phyloP scores from a whole-genome alignment of 2,113 vertebrate genomes.

The Jaculus jaculus region DNA sequence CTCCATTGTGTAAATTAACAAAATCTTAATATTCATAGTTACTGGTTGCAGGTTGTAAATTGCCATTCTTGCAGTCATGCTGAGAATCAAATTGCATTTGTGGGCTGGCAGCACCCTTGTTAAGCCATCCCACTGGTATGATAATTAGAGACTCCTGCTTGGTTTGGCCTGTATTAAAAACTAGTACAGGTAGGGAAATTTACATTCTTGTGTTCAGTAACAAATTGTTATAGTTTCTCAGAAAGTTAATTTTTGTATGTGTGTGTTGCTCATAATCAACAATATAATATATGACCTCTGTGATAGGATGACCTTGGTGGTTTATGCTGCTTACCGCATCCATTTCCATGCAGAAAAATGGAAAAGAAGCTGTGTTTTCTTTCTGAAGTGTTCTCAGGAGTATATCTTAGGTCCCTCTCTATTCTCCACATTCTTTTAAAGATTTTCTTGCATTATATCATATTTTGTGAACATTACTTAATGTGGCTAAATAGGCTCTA shows the following conservation, averaged over 20 bases:
- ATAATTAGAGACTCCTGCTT: slow-evolving; percentile 70
- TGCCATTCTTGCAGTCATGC: slow-evolving; percentile 64
- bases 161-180: slow-evolving; percentile 51
- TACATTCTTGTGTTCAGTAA: slow-evolving; percentile 52
- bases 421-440: neutral
- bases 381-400: neutral
- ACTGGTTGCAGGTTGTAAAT: slow-evolving; percentile 69
- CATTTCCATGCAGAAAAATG: neutral
- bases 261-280: slow-evolving; percentile 10
- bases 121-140: slow-evolving; percentile 62
- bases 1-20: slow-evolving; percentile 55
- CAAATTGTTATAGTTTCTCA: slow-evolving; percentile 58
- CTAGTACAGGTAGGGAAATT: slow-evolving; percentile 48
- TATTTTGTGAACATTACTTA: neutral
- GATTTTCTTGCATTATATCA: neutral
- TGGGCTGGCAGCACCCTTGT: slow-evolving; percentile 40
- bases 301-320: neutral
- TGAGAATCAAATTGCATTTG: slow-evolving; percentile 72
- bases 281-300: neutral
- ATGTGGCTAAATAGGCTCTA: neutral
- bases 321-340: neutral
- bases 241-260: slow-evolving; percentile 33
- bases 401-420: neutral
- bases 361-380: neutral
- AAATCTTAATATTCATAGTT: slow-evolving; percentile 59